Evolutionary conservation across 2,113 vertebrate species (phyloP), one percentile per base, ranked within the genome.

Genomic region (Phoxinus phoxinus): DNA sequence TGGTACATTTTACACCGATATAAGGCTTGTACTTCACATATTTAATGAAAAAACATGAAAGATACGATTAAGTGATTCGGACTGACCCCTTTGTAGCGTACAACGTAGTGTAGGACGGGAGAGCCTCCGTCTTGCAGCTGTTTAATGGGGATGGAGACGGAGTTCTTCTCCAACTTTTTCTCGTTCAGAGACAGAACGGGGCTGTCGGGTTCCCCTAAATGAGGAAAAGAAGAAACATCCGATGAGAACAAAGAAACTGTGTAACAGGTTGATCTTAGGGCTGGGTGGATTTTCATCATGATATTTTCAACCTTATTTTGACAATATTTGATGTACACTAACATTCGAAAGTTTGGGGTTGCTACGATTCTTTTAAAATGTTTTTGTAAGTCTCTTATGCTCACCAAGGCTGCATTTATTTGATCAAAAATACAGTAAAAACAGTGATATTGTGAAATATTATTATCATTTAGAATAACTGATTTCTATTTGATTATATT

Each of bases 201-300:
- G 11, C 81, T 89, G 83, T 94, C 93, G 2, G 95, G 94, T 86
- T 95, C 94, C 35, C 94, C 94, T 95, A 65, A 84, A n/a, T 13
- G 9, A 86, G 0, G 23, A 32, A 65, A 27, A 79, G 3, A 73
- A 7, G 8, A 15, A 71, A 30, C 30, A 59, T 27, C 3, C 78
- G n/a, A 46, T 11, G 17, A 23, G 21, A 35, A 27, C 23, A 48
- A 35, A 41, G 8, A 61, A 30, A 67, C 23, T 17, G 12, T 4
- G 25, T 32, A 10, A 32, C 19, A 56, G 25, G 10, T 69, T 78
- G 48, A 78, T 53, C 32, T 11, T 71, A 41, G 67, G 30, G 44
- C 25, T 53, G 73, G 46, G 44, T 56, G 6, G 6, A 56, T 56
- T 23, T 8, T 7, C 19, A 56, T 56, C 17, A 19, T 53, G 51